Base-by-base conservation (phyloP, 2,888 invertebrate genomes). In the Fragum whitleyi region DNA sequence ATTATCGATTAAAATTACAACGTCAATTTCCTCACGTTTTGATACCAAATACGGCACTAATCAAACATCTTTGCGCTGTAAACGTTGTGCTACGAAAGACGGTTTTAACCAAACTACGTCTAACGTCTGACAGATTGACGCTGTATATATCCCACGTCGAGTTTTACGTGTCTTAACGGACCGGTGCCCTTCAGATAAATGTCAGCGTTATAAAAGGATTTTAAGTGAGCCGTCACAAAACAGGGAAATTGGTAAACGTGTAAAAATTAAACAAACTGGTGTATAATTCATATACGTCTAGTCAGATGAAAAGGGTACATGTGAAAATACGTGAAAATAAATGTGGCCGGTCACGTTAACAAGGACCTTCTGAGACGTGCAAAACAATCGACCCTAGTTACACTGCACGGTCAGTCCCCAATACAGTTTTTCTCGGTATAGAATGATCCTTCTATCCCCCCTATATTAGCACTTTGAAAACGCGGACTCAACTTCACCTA, bases 121-220 rank as follows among this genome's bases (percentile, higher is more conserved):
- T 32, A 61, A 28, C n/a, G n/a, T 1, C 23, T 65, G 65, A 65
- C 65, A 65, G 65, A 11, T 65, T 42, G 65, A 65, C 65, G 65
- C 42, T 65, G 42, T 65, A 42, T 65, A 65, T 65, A 65, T 19
- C 39, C 65, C 42, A 42, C 42, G 65, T 39, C 42, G 65, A n/a
- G 65, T 26, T 65, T 42, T 42, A 65, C 23, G 42, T 42, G 39
- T 65, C 42, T 65, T 28, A 0, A 65, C 65, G 65, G 65, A 9
- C 36, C 42, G 65, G 36, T 65, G 65, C 19, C 23, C 36, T 65
- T 65, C 23, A 65, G 65, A 65, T 65, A 65, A 65, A 65, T 65
- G 65, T 65, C 65, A 65, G 2, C 23, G 28, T 57, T 57, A 57
- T 47, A 47, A 47, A 47, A n/a, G 47, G n/a, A 3, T 47, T 47